Evolutionary conservation across 1,140 invertebrate genomes (phyloP).

Genomic region (Atta cephalotes): DNA sequence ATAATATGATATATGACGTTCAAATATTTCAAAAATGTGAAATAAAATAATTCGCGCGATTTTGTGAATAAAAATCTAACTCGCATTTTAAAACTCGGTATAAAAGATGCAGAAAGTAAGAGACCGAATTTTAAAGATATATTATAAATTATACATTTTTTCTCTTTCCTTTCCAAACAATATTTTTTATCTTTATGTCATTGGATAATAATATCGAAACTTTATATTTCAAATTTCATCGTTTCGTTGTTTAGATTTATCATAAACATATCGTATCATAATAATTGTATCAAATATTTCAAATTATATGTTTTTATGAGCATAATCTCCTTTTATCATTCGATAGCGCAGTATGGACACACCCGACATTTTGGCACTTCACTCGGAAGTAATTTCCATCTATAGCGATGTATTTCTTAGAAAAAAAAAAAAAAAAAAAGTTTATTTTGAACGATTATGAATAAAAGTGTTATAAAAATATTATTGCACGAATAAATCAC

Average conservation of each 20-base stretch:
- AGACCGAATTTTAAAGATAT: not conserved
- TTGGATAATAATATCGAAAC: not conserved
- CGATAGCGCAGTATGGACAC: slow-evolving; percentile 47
- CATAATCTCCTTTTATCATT: slow-evolving; percentile 59
- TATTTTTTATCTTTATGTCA: not conserved
- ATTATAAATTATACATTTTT: not conserved
- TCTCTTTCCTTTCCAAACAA: not conserved
- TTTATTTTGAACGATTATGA: not conserved
- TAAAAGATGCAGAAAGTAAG: not conserved
- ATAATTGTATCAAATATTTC: slow-evolving; percentile 13
- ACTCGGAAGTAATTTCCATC: slow-evolving; percentile 24
- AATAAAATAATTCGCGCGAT: not conserved
- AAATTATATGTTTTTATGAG: not conserved
- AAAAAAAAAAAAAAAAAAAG: not conserved
- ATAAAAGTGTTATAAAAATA: not conserved
- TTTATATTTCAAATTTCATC: not conserved
- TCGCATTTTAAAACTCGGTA: not conserved
- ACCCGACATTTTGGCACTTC: slow-evolving; percentile 34
- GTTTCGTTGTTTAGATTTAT: not conserved
- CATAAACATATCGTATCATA: not conserved
- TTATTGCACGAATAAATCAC: no score
- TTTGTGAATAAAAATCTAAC: not conserved
- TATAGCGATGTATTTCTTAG: slow-evolving; percentile 18
- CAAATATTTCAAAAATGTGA: not conserved
- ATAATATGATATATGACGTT: not conserved